Percentiles rank a stretch among this genome's conserved stretches.
Conservation (phyloP, 2,113 vertebrate species). For the Megaceryle maxima region DNA sequence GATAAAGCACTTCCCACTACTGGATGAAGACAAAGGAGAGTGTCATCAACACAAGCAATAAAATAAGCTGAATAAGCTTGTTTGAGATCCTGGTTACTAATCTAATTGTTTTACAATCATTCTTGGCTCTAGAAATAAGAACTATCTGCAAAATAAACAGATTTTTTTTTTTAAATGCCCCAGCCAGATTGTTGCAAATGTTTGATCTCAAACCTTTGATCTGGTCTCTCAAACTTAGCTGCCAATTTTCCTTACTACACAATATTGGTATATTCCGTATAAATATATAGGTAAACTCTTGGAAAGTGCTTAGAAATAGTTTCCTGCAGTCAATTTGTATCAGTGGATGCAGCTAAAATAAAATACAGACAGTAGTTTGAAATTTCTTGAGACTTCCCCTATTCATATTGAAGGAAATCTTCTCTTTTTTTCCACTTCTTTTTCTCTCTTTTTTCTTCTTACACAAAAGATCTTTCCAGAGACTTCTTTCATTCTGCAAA, state of each 20-base stretch:
- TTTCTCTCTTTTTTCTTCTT: background rate
- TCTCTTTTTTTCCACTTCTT: background rate
- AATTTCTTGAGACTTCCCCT: background rate
- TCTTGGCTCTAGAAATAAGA: conserved; percentile 17
- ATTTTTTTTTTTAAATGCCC: background rate
- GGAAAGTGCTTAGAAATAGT: background rate
- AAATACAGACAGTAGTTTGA: background rate
- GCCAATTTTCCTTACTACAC: background rate
- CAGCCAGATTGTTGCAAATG: background rate
- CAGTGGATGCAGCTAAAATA: background rate
- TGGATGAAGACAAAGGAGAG: conserved; percentile 46
- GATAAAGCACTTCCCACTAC: conserved; percentile 32
- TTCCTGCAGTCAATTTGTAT: background rate
- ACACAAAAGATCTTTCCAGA: background rate
- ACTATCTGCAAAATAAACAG: conserved; percentile 4
- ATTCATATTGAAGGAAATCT: background rate
- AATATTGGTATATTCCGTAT: background rate
- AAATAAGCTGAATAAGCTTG: conserved; percentile 49
- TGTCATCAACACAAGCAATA: conserved; percentile 28
- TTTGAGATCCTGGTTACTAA: conserved; percentile 9
- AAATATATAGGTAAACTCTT: background rate
- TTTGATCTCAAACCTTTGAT: background rate
- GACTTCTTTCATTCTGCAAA: background rate
- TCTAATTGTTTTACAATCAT: conserved; percentile 6
- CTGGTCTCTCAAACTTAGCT: background rate